Conservation (phyloP, 2,888 invertebrate genomes). For the Plutella xylostella region DNA sequence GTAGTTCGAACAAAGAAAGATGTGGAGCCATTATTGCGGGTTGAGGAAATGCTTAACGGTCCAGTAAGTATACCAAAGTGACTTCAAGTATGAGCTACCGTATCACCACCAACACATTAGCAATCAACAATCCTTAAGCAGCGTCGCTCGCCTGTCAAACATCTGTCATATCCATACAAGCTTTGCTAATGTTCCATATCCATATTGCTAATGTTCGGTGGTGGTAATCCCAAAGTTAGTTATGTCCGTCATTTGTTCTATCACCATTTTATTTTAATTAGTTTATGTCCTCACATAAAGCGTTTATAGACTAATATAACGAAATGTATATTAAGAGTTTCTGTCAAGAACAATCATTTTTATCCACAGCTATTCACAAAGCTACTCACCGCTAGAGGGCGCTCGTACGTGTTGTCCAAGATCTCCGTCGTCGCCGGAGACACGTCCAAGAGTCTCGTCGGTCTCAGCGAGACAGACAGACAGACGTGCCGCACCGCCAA, state of each 20-base stretch:
- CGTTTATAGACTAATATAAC: too few species aligned
- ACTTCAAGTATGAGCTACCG: not conserved
- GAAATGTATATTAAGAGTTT: not conserved
- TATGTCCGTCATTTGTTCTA: too few species aligned
- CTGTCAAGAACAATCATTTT: not conserved
- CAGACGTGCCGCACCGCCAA: constrained; percentile 72
- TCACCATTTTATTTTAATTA: too few species aligned
- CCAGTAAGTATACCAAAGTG: constrained; percentile 61
- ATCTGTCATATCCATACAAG: too few species aligned
- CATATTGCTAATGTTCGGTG: too few species aligned
- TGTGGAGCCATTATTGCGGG: constrained; percentile 74
- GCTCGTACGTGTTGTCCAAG: constrained; percentile 60
- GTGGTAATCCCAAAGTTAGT: too few species aligned
- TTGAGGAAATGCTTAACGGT: constrained; percentile 78
- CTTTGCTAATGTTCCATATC: too few species aligned
- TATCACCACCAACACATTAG: too few species aligned
- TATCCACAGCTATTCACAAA: constrained; percentile 9
- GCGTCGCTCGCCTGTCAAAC: not conserved
- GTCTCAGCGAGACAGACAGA: constrained; percentile 72
- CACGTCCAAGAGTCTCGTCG: constrained; percentile 71
- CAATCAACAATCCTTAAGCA: not conserved
- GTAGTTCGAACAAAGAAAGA: constrained; percentile 83
- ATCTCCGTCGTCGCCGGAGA: constrained; percentile 77
- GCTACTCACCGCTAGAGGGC: constrained; percentile 30
- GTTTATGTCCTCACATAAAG: too few species aligned